Base-by-base conservation (phyloP, 92 coral and sea anemone genomes). In the Virgularia gustaviana region DNA sequence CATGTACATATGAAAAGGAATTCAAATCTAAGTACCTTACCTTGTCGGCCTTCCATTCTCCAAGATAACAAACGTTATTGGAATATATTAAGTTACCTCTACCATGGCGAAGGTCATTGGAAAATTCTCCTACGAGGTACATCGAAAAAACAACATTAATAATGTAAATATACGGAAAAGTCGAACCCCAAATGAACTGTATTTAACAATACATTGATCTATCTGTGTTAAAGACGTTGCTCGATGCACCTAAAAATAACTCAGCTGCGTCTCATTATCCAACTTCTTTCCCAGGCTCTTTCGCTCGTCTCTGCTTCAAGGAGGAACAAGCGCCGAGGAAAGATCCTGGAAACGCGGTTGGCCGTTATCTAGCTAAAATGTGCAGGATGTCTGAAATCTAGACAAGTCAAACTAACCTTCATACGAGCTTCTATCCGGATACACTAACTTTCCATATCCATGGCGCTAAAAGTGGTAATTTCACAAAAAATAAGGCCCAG, bases 11-110 rank as follows among this genome's bases (percentile, higher is more conserved):
- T 8, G 67, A 65, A 28, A 27, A 9, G 28, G 39, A 2, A 25
- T 36, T 63, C 6, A 20, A 4, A 12, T 36, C 23, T 34, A 18
- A 18, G 37, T 49, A 51, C 47, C 81, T 63, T 52, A 92, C 98
- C 83, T 91, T 92, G 71, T 87, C 98, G 6, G 81, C 75, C 28
- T 87, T 89, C 98, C 98, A 92, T 38, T 76, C 81, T 9, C 98
- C 98, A 9, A 72, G 76, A 76, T 92, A 92, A 36, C 84, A 81
- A n/a, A 91, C 89, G 63, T 87, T 84, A 67, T 82, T 83, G 6
- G 94, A 75, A 42, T 49, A 92, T 5, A 78, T 78, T 75, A 89
- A 68, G 61, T 77, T 82, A 28, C 98, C 98, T 35, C 81, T 77
- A 22, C 94, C 96, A 33, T 89, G 88, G 29, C 96, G 84, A 67